phyloP scores from a whole-genome alignment of 2,797 vertebrate species.

The Acropternis orthonyx region DNA sequence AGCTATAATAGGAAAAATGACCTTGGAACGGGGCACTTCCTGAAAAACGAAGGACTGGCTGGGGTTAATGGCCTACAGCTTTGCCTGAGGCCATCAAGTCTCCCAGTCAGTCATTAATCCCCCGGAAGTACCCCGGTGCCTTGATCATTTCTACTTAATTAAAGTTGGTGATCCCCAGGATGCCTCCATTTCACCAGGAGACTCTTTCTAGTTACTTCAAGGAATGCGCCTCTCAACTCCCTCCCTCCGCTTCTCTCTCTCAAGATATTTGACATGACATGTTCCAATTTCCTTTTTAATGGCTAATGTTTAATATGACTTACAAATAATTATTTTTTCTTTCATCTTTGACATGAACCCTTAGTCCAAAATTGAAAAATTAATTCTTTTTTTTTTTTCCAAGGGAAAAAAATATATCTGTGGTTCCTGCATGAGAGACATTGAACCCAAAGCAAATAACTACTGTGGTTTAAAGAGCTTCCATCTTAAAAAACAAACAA shows the following conservation, averaged over 20 bases:
- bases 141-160: conserved; percentile 69
- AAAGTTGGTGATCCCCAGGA: conserved; percentile 64
- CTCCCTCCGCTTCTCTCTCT: conserved; percentile 12
- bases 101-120: conserved; percentile 64
- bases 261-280: conserved; percentile 62
- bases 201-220: conserved; percentile 65
- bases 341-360: conserved; percentile 66
- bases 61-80: conserved; percentile 66
- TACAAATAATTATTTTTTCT: conserved; percentile 71
- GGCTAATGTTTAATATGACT: conserved; percentile 64
- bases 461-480: conserved; percentile 48
- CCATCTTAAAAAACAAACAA: conserved; percentile 55
- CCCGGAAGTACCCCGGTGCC: conserved; percentile 46
- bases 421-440: conserved; percentile 30
- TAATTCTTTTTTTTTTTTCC: neutral
- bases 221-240: conserved; percentile 53
- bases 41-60: conserved; percentile 53
- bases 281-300: conserved; percentile 70
- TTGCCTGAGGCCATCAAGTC: conserved; percentile 59
- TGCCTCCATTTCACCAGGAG: conserved; percentile 53
- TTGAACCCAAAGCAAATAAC: conserved; percentile 63
- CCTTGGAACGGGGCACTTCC: conserved; percentile 51
- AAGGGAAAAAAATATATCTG: conserved; percentile 25
- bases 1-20: conserved; percentile 51
- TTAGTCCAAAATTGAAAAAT: conserved; percentile 46